These are phyloP conservation scores for Galleria mellonella DNA, from an alignment of 1,140 invertebrate genomes.

Conservation along the genomic window DNA sequence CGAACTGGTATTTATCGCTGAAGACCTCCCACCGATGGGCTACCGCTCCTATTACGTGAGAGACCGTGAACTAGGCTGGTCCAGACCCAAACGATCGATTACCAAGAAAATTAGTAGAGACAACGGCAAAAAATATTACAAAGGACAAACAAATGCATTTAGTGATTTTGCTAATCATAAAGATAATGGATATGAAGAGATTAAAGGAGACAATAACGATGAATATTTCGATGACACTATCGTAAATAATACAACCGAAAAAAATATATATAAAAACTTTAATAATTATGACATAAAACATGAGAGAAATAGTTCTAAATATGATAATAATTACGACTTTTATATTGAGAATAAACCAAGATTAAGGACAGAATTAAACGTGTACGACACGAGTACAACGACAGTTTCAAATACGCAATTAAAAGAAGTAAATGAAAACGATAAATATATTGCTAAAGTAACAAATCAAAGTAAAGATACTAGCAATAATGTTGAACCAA, in stretches of 20 bases:
- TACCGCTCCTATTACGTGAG: constrained; percentile 40
- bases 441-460: background rate
- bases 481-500: too few species aligned
- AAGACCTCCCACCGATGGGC: constrained; percentile 61
- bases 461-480: too few species aligned
- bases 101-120: constrained; percentile 28
- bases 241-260: background rate
- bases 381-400: background rate
- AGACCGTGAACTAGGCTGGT: background rate
- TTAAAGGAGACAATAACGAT: constrained; percentile 5
- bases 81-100: constrained; percentile 11
- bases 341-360: background rate
- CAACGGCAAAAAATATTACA: constrained; percentile 25
- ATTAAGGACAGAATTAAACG: background rate
- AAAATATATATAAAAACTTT: too few species aligned
- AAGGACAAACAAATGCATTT: constrained; percentile 12
- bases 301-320: background rate
- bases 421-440: constrained; percentile 10
- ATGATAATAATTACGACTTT: background rate
- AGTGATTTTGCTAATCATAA: constrained; percentile 9
- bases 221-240: constrained; percentile 15
- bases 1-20: constrained; percentile 68
- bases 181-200: constrained; percentile 5
- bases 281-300: too few species aligned
- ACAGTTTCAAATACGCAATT: too few species aligned